Evolutionary conservation across 1,140 invertebrate genomes (phyloP).

Genomic region (Coptotermes formosanus): DNA sequence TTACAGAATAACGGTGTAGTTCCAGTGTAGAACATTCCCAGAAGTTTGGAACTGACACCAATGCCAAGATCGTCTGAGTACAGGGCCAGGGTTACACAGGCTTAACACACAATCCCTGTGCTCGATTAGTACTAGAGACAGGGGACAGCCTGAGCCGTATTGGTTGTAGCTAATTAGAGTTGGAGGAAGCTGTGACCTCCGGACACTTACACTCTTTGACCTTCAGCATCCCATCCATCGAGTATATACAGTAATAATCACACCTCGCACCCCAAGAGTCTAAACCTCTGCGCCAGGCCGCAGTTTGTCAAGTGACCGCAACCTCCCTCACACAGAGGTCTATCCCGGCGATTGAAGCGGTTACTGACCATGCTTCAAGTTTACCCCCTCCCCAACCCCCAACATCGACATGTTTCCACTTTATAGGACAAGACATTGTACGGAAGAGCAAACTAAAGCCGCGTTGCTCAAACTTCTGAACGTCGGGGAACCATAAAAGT

Average conservation of each 20-base stretch:
- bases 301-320: constrained; percentile 2
- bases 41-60: neutral
- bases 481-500: too few species aligned
- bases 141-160: neutral
- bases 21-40: too few species aligned
- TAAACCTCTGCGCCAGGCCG: neutral
- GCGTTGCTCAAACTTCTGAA: too few species aligned
- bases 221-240: constrained; percentile 8
- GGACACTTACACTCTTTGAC: neutral
- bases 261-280: neutral
- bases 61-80: neutral
- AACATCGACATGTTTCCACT: neutral
- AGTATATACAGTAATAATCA: constrained; percentile 1
- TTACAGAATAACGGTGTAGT: too few species aligned
- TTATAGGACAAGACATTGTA: neutral
- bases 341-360: neutral
- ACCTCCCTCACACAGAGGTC: neutral
- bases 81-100: neutral
- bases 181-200: neutral
- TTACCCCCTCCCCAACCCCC: neutral
- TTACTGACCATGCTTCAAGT: constrained; percentile 7
- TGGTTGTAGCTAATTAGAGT: neutral
- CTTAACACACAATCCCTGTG: neutral
- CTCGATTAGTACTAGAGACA: neutral
- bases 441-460: too few species aligned